A percentile compares a stretch with the other conserved stretches of the same genome.
These are phyloP conservation scores for Dolichotis patagonum DNA, from an alignment of 2,113 vertebrate genomes.

Conservation along the genomic window DNA sequence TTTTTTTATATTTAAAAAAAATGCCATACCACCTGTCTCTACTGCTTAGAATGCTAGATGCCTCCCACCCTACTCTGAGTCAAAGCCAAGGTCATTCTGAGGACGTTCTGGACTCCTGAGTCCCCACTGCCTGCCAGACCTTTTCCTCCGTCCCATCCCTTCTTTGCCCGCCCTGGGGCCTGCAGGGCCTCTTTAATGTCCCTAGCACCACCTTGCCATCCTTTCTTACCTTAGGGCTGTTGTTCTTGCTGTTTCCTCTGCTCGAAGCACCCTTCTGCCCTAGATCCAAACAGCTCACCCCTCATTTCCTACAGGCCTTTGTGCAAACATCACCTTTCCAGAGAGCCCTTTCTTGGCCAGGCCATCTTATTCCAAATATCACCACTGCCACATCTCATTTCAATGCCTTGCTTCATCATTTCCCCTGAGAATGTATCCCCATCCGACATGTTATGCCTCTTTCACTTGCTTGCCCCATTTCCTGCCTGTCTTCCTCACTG, in stretches of 20 bases:
- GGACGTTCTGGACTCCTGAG: background rate
- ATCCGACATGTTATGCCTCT: background rate
- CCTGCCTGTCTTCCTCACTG: background rate
- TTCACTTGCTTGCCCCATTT: background rate
- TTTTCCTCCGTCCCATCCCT: background rate
- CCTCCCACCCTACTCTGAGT: background rate
- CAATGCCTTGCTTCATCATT: background rate
- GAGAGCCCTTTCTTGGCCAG: background rate
- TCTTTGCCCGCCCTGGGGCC: background rate
- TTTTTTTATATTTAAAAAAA: background rate
- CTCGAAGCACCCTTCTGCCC: background rate
- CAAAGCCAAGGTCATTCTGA: constrained; percentile 16
- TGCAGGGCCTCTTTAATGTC: background rate
- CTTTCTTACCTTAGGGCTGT: background rate
- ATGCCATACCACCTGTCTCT: background rate
- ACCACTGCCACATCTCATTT: background rate
- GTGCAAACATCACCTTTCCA: background rate
- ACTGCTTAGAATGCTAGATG: background rate
- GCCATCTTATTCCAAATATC: background rate
- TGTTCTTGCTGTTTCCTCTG: background rate
- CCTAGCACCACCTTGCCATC: background rate
- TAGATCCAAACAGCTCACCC: background rate
- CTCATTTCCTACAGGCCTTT: background rate
- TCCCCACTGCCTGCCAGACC: background rate
- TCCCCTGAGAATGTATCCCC: background rate